These are phyloP conservation scores for Bhutanitis thaidina DNA, from an alignment of 2,888 invertebrate genomes.

Conservation along the genomic window DNA sequence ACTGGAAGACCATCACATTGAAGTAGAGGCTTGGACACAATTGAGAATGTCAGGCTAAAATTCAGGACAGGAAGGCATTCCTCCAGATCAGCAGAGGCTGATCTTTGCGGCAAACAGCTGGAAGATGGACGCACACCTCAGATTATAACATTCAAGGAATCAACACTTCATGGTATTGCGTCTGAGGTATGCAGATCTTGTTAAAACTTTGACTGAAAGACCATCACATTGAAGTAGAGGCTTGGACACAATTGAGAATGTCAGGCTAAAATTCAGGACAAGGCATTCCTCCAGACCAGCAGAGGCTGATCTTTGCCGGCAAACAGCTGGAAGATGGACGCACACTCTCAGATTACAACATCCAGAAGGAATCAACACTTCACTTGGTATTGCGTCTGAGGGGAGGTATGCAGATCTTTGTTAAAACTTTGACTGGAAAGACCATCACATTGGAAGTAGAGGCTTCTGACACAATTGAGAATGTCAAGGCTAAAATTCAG, in stretches of 20 bases:
- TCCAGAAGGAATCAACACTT: slow-evolving; percentile 25
- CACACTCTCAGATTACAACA: slow-evolving; percentile 25
- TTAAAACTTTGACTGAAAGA: slow-evolving; percentile 26
- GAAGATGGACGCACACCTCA: slow-evolving; percentile 23
- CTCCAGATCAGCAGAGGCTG: slow-evolving; percentile 7
- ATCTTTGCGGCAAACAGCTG: slow-evolving; percentile 21
- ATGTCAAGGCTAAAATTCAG: not conserved
- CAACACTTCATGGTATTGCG: slow-evolving; percentile 24
- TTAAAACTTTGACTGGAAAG: slow-evolving; percentile 8
- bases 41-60: slow-evolving; percentile 17
- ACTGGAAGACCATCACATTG: slow-evolving; percentile 26
- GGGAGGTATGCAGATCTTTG: slow-evolving; percentile 28
- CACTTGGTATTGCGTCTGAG: slow-evolving; percentile 24
- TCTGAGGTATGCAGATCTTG: slow-evolving; percentile 27
- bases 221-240: slow-evolving; percentile 25
- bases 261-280: slow-evolving; percentile 26
- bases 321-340: slow-evolving; percentile 27
- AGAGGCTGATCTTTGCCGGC: slow-evolving; percentile 24
- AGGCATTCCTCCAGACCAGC: slow-evolving; percentile 26
- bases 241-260: slow-evolving; percentile 26
- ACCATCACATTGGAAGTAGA: not conserved
- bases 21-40: slow-evolving; percentile 15
- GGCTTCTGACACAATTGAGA: not conserved
- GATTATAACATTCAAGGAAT: slow-evolving; percentile 26
- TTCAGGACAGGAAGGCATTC: slow-evolving; percentile 10